Percentiles rank a stretch among this genome's conserved stretches.
phyloP scores from a whole-genome alignment of 2,113 vertebrate species.

The Sylvilagus bachmani region DNA sequence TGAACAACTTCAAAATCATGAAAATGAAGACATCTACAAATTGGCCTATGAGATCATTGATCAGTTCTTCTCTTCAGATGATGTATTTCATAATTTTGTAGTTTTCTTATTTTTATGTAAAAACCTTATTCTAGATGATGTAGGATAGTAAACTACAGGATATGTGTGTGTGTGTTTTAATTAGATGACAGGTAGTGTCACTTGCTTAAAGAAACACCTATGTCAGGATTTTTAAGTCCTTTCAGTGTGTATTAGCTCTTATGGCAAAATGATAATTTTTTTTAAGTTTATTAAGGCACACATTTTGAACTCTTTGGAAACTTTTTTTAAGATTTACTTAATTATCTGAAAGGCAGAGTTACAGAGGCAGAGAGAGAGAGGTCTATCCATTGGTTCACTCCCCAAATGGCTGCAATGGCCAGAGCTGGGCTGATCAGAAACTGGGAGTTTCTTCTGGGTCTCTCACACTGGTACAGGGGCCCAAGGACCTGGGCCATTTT shows the following conservation, averaged over 20 bases:
- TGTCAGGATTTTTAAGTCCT: constrained; percentile 46
- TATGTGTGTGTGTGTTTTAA: background rate
- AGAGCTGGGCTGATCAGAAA: too few species aligned
- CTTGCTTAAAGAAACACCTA: constrained; percentile 45
- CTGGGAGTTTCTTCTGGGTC: too few species aligned
- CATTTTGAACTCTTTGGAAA: too few species aligned
- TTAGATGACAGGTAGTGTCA: background rate
- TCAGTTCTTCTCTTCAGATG: constrained; percentile 99
- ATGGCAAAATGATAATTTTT: background rate
- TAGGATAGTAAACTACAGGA: constrained; percentile 18
- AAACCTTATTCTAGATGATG: background rate
- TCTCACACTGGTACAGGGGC: too few species aligned
- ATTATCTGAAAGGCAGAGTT: too few species aligned
- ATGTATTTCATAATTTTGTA: constrained; percentile 89
- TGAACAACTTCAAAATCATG: constrained; percentile 99
- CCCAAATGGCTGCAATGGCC: too few species aligned
- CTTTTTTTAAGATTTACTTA: too few species aligned
- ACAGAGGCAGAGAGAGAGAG: too few species aligned
- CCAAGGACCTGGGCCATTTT: too few species aligned
- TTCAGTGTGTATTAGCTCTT: background rate
- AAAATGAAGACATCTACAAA: constrained; percentile 99
- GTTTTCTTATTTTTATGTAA: background rate
- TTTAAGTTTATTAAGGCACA: too few species aligned
- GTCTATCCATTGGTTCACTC: too few species aligned
- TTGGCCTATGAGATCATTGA: constrained; percentile 99